A percentile compares a stretch with the other conserved stretches of the same genome.
Evolutionary conservation across 2,113 vertebrate species (phyloP).

Genomic region (Pongo pygmaeus): DNA sequence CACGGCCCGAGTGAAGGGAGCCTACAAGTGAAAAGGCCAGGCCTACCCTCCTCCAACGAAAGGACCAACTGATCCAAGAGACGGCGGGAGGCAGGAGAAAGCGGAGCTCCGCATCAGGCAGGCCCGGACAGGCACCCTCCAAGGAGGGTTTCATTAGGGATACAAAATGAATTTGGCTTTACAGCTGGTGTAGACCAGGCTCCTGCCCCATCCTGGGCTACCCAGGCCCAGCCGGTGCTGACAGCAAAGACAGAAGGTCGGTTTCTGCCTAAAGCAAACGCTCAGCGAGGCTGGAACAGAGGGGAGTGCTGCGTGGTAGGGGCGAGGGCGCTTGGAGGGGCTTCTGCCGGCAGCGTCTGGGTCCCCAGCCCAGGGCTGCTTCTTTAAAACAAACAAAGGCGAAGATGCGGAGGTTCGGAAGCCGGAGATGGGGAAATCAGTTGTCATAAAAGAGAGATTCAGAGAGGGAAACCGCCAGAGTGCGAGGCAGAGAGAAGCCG

Average conservation of each 20-base stretch:
- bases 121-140: not conserved
- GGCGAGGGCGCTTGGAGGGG: conserved; percentile 5
- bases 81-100: not conserved
- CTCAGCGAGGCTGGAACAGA: not conserved
- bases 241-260: not conserved
- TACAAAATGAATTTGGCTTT: not conserved
- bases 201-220: not conserved
- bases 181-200: not conserved
- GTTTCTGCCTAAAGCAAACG: conserved; percentile 15
- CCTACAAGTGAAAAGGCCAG: not conserved
- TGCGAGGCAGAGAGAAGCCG: conserved; percentile 53
- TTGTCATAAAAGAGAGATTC: conserved; percentile 88
- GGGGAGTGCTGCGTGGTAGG: conserved; percentile 24
- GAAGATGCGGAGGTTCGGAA: conserved; percentile 81
- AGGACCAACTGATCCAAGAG: not conserved
- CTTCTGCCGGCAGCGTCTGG: conserved; percentile 53
- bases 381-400: conserved; percentile 84
- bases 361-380: conserved; percentile 32
- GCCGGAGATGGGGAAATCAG: conserved; percentile 84
- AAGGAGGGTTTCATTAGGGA: not conserved
- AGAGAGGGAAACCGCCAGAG: conserved; percentile 46
- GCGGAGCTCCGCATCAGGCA: not conserved
- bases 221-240: not conserved
- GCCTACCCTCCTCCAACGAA: conserved; percentile 68
- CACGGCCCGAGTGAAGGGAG: not conserved